phyloP scores from a whole-genome alignment of 2,888 invertebrate genomes.

The Heliconius hortense region DNA sequence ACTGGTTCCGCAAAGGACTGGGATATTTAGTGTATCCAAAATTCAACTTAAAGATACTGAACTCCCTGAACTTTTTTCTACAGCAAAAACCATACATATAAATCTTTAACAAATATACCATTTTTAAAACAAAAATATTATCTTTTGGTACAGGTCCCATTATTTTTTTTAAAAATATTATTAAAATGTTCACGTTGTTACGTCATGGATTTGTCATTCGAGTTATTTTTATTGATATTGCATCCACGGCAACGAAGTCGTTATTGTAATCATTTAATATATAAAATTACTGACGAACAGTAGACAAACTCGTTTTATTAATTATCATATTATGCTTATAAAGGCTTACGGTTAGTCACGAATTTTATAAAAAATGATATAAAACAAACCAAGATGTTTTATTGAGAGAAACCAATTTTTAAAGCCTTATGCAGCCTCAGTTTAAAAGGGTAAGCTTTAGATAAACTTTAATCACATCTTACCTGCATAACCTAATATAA shows the following conservation, averaged over 20 bases:
- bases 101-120: neutral
- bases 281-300: constrained; percentile 32
- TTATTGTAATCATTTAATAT: constrained; percentile 27
- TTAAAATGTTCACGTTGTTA: constrained; percentile 10
- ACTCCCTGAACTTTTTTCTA: constrained; percentile 49
- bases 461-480: neutral
- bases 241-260: constrained; percentile 22
- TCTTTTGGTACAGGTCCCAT: neutral
- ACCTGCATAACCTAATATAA: neutral
- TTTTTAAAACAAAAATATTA: neutral
- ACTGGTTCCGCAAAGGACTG: constrained; percentile 11
- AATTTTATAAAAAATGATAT: constrained; percentile 6
- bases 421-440: neutral
- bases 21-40: constrained; percentile 6
- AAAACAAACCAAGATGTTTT: constrained; percentile 9
- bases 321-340: constrained; percentile 40
- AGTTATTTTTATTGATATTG: constrained; percentile 32
- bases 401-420: neutral
- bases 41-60: constrained; percentile 34
- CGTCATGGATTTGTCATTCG: constrained; percentile 24
- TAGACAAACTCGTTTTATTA: constrained; percentile 40
- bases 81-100: constrained; percentile 3
- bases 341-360: constrained; percentile 39
- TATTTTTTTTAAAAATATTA: neutral
- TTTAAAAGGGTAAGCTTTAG: neutral